phyloP scores from a whole-genome alignment of 2,888 invertebrate genomes.

The Sepiola atlantica region DNA sequence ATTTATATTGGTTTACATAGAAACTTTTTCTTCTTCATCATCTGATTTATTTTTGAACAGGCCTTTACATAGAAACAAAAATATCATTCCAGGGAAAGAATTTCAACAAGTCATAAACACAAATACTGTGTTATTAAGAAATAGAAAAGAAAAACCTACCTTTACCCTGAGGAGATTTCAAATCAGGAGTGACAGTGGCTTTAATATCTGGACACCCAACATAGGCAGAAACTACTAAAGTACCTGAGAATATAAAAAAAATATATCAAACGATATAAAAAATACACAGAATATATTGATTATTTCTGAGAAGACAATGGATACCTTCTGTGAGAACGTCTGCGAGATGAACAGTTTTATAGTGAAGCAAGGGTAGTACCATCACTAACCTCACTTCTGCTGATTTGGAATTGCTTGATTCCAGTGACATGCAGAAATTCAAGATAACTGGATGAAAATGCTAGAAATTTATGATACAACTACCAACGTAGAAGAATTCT shows the following conservation, averaged over 20 bases:
- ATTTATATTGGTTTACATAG: too few species aligned
- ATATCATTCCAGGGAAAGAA: background rate
- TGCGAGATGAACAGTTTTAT: too few species aligned
- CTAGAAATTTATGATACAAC: too few species aligned
- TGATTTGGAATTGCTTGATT: too few species aligned
- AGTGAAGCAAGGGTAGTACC: too few species aligned
- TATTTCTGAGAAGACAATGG: background rate
- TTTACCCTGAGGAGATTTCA: conserved; percentile 81
- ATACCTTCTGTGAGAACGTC: too few species aligned
- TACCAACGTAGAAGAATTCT: too few species aligned
- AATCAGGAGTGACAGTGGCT: conserved; percentile 89
- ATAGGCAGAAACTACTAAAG: conserved; percentile 95
- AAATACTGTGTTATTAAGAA: background rate
- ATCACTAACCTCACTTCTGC: too few species aligned
- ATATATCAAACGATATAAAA: conserved; percentile 40
- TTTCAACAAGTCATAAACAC: background rate
- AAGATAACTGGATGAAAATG: too few species aligned
- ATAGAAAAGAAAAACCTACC: conserved; percentile 59
- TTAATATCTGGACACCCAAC: conserved; percentile 94
- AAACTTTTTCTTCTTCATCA: too few species aligned
- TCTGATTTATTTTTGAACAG: too few species aligned
- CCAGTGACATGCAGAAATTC: too few species aligned
- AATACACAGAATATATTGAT: background rate
- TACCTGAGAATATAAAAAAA: conserved; percentile 79
- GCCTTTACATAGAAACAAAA: background rate